Evolutionary conservation across 2,113 vertebrate species (phyloP).

Genomic region (Phrynocephalus versicolor): DNA sequence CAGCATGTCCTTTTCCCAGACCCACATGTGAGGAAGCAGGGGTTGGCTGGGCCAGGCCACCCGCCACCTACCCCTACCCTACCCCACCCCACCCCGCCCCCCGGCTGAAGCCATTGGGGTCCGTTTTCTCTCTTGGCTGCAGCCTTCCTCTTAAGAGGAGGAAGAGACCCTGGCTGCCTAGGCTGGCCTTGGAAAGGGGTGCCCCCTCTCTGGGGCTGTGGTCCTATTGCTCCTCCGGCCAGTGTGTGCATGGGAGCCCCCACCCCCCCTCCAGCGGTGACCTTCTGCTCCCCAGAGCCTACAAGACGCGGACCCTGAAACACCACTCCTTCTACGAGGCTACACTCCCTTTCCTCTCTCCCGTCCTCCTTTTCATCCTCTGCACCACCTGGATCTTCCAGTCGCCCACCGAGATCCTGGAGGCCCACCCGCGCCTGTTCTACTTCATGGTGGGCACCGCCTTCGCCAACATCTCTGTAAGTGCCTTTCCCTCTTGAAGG

Average conservation of each 20-base stretch:
- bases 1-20: background rate
- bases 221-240: too few relatives aligned
- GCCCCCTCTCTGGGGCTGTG: background rate
- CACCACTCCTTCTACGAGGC: conserved; percentile 89
- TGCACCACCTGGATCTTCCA: conserved; percentile 85
- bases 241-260: too few relatives aligned
- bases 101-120: too few relatives aligned
- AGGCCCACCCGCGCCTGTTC: conserved; percentile 89
- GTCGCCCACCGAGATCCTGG: conserved; percentile 86
- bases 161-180: too few relatives aligned
- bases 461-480: conserved; percentile 95
- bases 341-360: conserved; percentile 91
- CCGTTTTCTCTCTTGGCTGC: background rate
- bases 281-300: conserved; percentile 76
- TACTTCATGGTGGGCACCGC: conserved; percentile 97
- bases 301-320: conserved; percentile 87
- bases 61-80: too few relatives aligned
- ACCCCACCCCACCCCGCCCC: too few relatives aligned
- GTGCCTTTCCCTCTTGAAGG: conserved; percentile 44
- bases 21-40: background rate
- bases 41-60: too few relatives aligned
- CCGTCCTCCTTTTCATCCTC: conserved; percentile 87
- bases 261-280: too few relatives aligned
- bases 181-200: too few relatives aligned
- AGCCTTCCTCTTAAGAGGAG: background rate